These are phyloP conservation scores for Drosophila affinis DNA, from an alignment of 2,888 invertebrate genomes.

Conservation along the genomic window DNA sequence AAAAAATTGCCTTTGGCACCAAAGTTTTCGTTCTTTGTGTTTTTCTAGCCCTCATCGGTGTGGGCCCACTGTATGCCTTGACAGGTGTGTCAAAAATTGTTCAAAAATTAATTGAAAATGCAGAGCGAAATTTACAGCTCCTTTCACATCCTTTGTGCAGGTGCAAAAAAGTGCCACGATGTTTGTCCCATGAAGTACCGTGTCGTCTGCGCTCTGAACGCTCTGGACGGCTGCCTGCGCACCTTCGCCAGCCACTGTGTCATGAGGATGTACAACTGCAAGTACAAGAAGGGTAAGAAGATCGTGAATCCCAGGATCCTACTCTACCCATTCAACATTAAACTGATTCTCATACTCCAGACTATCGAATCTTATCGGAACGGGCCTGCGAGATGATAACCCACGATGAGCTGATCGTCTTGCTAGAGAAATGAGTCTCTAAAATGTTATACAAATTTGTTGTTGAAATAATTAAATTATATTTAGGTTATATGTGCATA, in stretches of 20 bases:
- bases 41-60: conserved; percentile 26
- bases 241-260: conserved; percentile 65
- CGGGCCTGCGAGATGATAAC: conserved; percentile 61
- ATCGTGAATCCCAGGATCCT: too few species aligned
- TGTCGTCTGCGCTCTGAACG: conserved; percentile 61
- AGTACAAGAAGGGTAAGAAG: conserved; percentile 59
- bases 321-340: neutral
- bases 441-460: neutral
- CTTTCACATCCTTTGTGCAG: conserved; percentile 20
- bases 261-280: conserved; percentile 68
- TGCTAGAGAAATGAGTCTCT: neutral
- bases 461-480: neutral
- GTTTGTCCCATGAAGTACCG: conserved; percentile 62
- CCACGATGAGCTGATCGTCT: conserved; percentile 50
- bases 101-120: neutral
- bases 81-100: conserved; percentile 35
- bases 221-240: conserved; percentile 57
- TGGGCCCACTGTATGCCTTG: conserved; percentile 38
- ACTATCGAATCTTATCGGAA: conserved; percentile 59
- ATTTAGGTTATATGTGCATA: neutral
- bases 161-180: conserved; percentile 61
- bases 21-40: conserved; percentile 29
- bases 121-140: neutral
- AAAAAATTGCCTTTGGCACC: conserved; percentile 14
- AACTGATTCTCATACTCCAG: conserved; percentile 22